Conservation (phyloP, 2,113 vertebrate species). For the Neotragus pygmaeus region DNA sequence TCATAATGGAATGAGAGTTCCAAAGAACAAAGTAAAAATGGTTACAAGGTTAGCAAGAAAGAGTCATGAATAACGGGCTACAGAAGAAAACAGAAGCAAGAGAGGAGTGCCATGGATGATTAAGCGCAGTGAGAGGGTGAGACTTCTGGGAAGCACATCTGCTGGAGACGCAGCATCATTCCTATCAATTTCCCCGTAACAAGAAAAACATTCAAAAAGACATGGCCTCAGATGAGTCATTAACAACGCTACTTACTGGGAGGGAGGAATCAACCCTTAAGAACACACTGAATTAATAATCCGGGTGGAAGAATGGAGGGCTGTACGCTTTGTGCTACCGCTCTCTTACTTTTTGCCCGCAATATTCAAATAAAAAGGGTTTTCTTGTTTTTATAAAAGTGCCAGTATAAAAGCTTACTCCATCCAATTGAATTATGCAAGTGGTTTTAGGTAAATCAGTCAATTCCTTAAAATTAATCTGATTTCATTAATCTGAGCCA, state of each 20-base stretch:
- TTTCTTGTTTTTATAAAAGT: neutral
- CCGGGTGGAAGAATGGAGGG: neutral
- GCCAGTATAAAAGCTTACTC: neutral
- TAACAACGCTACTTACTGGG: neutral
- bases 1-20: neutral
- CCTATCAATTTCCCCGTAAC: neutral
- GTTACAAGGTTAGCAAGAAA: neutral
- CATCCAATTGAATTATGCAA: neutral
- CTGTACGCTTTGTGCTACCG: neutral
- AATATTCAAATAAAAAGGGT: neutral
- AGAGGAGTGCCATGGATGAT: neutral
- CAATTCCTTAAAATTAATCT: constrained; percentile 12
- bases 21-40: neutral
- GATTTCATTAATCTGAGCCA: neutral
- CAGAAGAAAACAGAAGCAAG: neutral
- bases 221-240: neutral
- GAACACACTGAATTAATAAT: neutral
- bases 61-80: neutral
- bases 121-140: neutral
- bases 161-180: neutral
- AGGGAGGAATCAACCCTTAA: neutral
- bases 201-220: constrained; percentile 19
- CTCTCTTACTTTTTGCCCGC: neutral
- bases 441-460: neutral
- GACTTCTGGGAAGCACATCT: neutral